These are phyloP conservation scores for Pomatostomus ruficeps DNA, from an alignment of 2,113 vertebrate genomes.

Conservation along the genomic window DNA sequence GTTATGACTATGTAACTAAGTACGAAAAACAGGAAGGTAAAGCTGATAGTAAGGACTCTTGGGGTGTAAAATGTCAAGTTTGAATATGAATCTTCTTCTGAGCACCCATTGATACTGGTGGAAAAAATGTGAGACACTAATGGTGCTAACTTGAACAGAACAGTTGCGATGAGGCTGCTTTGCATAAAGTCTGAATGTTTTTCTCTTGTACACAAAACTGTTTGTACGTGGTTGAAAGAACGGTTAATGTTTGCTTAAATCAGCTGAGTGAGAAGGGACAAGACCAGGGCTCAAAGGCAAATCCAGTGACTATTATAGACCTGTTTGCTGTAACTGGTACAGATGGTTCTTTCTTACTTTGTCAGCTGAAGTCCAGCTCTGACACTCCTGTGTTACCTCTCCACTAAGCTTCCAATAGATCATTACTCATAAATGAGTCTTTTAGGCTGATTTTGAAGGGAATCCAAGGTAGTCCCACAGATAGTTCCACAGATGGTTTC, in stretches of 20 bases:
- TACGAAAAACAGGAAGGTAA: neutral
- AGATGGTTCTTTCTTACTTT: neutral
- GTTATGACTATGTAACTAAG: neutral
- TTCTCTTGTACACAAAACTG: neutral
- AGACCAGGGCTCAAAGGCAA: neutral
- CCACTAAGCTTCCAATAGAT: neutral
- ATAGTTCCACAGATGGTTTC: neutral
- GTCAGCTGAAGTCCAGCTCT: neutral
- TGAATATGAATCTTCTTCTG: neutral
- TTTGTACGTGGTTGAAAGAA: neutral
- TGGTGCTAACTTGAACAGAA: neutral
- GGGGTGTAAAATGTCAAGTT: neutral
- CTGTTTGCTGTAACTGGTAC: neutral
- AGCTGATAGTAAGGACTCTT: neutral
- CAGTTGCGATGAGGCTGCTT: neutral
- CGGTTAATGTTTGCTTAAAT: neutral
- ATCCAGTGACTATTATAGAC: neutral
- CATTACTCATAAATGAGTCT: neutral
- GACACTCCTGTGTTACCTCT: neutral
- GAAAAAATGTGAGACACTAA: neutral
- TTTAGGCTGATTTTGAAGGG: neutral
- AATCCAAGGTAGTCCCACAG: neutral
- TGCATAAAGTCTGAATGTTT: neutral
- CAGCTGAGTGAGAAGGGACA: neutral
- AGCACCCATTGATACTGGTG: neutral